Conservation (phyloP, 2,888 invertebrate genomes). For the Yponomeuta cagnagella region DNA sequence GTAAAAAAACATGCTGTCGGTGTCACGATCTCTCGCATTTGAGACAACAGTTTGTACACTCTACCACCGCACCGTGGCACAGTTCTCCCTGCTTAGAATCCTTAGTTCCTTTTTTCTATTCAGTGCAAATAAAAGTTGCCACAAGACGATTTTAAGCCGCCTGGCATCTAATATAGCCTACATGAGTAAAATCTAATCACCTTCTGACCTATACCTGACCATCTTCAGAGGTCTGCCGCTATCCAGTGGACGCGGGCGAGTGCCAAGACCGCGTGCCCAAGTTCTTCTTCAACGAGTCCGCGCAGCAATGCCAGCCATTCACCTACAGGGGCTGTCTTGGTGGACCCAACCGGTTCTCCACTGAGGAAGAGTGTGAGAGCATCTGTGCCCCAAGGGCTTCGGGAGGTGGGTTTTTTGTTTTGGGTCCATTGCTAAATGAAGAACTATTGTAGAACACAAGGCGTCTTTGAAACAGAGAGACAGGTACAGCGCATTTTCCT, state of each 20-base stretch:
- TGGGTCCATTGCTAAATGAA: slow-evolving; percentile 17
- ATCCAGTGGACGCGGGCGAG: slow-evolving; percentile 81
- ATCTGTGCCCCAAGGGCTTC: slow-evolving; percentile 34
- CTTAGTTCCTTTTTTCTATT: too few relatives aligned
- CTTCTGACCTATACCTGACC: neutral
- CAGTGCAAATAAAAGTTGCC: too few relatives aligned
- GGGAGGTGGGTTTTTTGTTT: neutral
- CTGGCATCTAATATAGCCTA: neutral
- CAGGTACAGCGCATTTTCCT: too few relatives aligned
- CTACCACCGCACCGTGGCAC: too few relatives aligned
- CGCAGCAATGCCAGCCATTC: slow-evolving; percentile 81
- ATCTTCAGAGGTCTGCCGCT: slow-evolving; percentile 82
- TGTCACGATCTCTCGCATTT: too few relatives aligned
- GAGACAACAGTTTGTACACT: too few relatives aligned
- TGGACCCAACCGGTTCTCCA: slow-evolving; percentile 88
- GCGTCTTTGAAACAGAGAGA: too few relatives aligned
- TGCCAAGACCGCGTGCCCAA: slow-evolving; percentile 80
- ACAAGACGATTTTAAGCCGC: too few relatives aligned
- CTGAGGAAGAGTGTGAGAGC: slow-evolving; percentile 79
- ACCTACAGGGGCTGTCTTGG: slow-evolving; percentile 89
- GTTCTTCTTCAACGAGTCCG: slow-evolving; percentile 80
- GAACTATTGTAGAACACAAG: too few relatives aligned
- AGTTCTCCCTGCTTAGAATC: too few relatives aligned
- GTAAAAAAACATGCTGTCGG: too few relatives aligned
- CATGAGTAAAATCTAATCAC: neutral